Evolutionary conservation across 2,113 vertebrate genomes (phyloP), one percentile per base, ranked within the genome.

Genomic region (Psettodes erumei): DNA sequence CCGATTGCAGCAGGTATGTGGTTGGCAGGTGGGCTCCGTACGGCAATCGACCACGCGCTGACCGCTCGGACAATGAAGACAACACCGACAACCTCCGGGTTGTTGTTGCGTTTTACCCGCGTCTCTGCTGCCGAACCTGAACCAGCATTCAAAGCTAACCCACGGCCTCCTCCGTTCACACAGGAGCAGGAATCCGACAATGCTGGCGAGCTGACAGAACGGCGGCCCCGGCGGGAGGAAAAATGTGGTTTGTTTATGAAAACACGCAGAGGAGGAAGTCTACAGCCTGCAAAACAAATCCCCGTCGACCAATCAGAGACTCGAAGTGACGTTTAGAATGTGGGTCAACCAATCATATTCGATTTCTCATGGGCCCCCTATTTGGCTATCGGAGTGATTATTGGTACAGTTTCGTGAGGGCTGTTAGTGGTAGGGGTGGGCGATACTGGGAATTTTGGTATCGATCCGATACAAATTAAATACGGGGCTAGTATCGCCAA

Each of bases 231-330:
- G 63, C 56, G 56, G 59, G 61, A 79, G 79, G 79, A 71, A 82
- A 83, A 77, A 83, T 83, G 43, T 42, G 62, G 73, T 90, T 91
- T 94, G 91, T 93, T 94, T 93, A 94, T 86, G 71, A 91, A 90
- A 89, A 90, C 90, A 88, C 89, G 60, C 87, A 82, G 67, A 85
- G 75, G 81, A 89, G 91, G 89, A 92, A 90, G 88, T 89, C 67
- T 81, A 71, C 61, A 43, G 70, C 79, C 67, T 61, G 80, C 89
- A 84, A 92, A 94, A 93, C 92, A 91, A 90, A 90, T 25, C 78
- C 37, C 19, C 0, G 3, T 12, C 42, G 66, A 78, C 94, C 93
- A 94, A 95, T 95, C 18, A 68, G 32, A 79, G 42, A 28, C 8
- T 1, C 2, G 11, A 2, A 48, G 30, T 71, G 75, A 81, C 71